These are phyloP conservation scores for Emydocephalus ijimae DNA, from an alignment of 2,113 vertebrate genomes.

Conservation along the genomic window DNA sequence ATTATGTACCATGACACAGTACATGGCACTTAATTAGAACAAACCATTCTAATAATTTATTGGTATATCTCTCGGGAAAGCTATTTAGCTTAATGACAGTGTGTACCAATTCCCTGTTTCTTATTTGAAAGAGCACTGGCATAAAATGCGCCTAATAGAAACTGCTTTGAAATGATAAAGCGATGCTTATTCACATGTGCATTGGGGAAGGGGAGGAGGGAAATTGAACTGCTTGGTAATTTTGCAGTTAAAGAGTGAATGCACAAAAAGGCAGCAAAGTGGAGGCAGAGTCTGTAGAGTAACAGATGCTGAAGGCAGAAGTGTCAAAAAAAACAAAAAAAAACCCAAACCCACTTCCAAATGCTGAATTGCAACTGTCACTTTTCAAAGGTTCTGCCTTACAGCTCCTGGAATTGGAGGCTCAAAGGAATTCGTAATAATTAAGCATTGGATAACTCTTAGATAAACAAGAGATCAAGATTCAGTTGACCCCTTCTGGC, in stretches of 20 bases:
- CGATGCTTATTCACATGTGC: conserved; percentile 10
- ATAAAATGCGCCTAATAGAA: conserved; percentile 10
- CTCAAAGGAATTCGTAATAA: not conserved
- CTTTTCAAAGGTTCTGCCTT: not conserved
- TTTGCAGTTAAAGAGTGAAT: not conserved
- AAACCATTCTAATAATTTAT: not conserved
- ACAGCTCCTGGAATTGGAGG: not conserved
- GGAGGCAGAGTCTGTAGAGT: not conserved
- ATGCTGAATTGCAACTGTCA: not conserved
- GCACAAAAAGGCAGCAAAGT: not conserved
- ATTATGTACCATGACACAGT: conserved; percentile 12
- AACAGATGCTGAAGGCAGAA: not conserved
- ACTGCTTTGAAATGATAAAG: not conserved
- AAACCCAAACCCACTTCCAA: not conserved
- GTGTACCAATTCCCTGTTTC: not conserved
- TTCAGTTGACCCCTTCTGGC: not conserved
- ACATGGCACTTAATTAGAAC: conserved; percentile 16
- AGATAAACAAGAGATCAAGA: not conserved
- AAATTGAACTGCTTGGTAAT: not conserved
- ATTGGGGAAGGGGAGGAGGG: not conserved
- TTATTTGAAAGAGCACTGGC: not conserved
- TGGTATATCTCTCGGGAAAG: conserved; percentile 1
- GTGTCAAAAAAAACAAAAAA: not conserved
- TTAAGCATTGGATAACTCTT: not conserved
- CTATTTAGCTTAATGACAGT: conserved; percentile 4